Evolutionary conservation across 2,797 vertebrate genomes (phyloP).

Genomic region (Xerus rutilus): DNA sequence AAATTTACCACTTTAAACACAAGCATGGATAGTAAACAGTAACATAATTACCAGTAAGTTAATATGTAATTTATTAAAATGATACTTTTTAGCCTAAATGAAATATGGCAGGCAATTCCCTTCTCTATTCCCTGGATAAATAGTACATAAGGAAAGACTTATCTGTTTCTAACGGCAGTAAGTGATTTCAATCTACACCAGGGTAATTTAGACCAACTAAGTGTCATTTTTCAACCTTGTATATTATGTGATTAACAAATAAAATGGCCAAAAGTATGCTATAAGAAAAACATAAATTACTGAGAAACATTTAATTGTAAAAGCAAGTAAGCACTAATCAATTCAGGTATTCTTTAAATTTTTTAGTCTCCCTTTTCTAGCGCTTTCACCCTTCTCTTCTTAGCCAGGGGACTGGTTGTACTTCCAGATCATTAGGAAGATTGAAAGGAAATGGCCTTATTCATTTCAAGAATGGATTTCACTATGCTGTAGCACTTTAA

Average conservation of each 20-base stretch:
- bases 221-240: constrained; percentile 7
- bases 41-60: not conserved
- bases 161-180: not conserved
- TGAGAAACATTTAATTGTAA: constrained; percentile 8
- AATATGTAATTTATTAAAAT: constrained; percentile 51
- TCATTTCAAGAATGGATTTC: not conserved
- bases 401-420: not conserved
- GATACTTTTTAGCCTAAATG: not conserved
- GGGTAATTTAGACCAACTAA: not conserved
- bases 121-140: not conserved
- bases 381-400: not conserved
- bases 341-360: not conserved
- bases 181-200: constrained; percentile 21
- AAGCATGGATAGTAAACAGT: not conserved
- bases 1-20: not conserved
- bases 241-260: not conserved
- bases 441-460: not conserved
- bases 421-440: not conserved
- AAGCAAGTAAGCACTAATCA: not conserved
- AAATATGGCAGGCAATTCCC: not conserved
- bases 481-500: not conserved
- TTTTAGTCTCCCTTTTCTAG: not conserved
- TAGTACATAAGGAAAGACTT: not conserved
- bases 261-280: not conserved
- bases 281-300: not conserved